Base-by-base conservation (phyloP, 1,140 invertebrate genomes). In the Drosophila lacertosa region DNA sequence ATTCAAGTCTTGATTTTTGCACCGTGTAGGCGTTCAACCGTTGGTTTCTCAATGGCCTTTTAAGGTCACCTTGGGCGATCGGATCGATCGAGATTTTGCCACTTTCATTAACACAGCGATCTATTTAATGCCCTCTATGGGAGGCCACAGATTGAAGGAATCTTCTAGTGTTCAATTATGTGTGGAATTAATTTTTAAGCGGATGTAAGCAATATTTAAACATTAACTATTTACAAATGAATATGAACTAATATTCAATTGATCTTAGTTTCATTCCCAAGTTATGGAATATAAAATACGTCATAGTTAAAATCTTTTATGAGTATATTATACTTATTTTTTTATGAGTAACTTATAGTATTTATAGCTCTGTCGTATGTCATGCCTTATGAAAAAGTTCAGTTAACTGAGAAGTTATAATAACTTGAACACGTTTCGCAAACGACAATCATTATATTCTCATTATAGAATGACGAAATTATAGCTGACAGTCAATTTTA, bases 1-100 rank as follows among this genome's bases (percentile, higher is more conserved):
- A 29, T 29, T 7, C 26, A 29, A 29, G 54, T 51, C n/a, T n/a
- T n/a, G n/a, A n/a, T 33, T 42, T 53, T 50, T 53, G 66, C 26
- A 70, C 29, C 33, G 47, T 44, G 79, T 82, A 58, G 79, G 79
- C 35, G 79, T 44, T 29, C 11, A n/a, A 20, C 15, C 32, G 20
- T 42, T 40, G 37, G 18, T 20, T 29, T 55, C 29, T 66, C 15
- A 26, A 57, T 50, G 47, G 29, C 77, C 74, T 68, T 69, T 74
- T 73, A 80, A 48, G 78, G 77, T 47, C 10, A 10, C 20, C 35
- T 22, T 6, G 15, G 10, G 10, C 22, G 37, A 50, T 42, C 33
- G 16, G 22, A 58, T 67, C 18, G 44, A 72, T 76, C 78, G 24
- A 60, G 57, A n/a, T n/a, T 58, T 76, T 57, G 72, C 59, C 66